A percentile compares a stretch with the other conserved stretches of the same genome.
Evolutionary conservation across 1,140 invertebrate species (phyloP).

Genomic region (Euschistus heros): DNA sequence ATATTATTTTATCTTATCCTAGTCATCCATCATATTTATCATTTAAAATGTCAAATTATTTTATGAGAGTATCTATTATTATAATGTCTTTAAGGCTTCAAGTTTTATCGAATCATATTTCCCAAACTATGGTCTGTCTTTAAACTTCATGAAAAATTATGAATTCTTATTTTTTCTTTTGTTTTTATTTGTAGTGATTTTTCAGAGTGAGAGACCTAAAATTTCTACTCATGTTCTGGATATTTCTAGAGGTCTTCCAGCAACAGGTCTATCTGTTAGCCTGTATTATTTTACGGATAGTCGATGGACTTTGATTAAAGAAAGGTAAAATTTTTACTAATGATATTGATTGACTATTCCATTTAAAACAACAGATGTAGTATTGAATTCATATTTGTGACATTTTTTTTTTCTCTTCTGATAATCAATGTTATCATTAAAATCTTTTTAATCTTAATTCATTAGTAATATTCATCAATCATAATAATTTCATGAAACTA

Average conservation of each 20-base stretch:
- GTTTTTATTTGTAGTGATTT: neutral
- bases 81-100: too few species aligned
- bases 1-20: too few species aligned
- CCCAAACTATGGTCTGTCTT: too few species aligned
- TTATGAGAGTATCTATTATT: too few species aligned
- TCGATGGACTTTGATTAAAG: slow-evolving; percentile 50
- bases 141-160: too few species aligned
- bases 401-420: neutral
- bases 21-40: too few species aligned
- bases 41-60: too few species aligned
- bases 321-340: slow-evolving; percentile 35
- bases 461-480: too few species aligned
- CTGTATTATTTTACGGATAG: slow-evolving; percentile 52
- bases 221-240: slow-evolving; percentile 55
- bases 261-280: slow-evolving; percentile 47
- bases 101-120: too few species aligned
- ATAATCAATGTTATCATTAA: neutral
- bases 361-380: neutral
- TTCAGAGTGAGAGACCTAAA: slow-evolving; percentile 33
- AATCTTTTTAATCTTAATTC: neutral
- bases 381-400: neutral
- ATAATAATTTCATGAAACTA: too few species aligned
- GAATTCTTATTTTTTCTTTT: too few species aligned
- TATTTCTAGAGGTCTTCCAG: slow-evolving; percentile 50
- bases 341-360: neutral